Evolutionary conservation across 1,140 invertebrate genomes (phyloP).

Genomic region (Drosophila nigromelanica): DNA sequence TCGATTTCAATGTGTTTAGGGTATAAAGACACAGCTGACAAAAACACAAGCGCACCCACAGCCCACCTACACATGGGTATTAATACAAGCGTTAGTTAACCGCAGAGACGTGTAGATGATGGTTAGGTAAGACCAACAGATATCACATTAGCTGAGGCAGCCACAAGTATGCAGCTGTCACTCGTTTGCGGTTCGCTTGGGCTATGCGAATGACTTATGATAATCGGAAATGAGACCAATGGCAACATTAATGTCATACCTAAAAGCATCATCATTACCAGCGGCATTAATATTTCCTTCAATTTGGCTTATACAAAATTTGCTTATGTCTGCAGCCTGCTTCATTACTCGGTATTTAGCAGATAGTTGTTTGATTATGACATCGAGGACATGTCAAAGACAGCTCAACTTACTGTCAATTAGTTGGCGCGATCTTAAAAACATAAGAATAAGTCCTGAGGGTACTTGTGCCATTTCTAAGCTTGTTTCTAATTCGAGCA

Average conservation of each 20-base stretch:
- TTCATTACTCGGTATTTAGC: slow-evolving; percentile 1
- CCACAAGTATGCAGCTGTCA: slow-evolving; percentile 64
- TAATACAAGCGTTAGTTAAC: slow-evolving; percentile 47
- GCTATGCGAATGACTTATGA: slow-evolving; percentile 55
- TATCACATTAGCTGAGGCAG: slow-evolving; percentile 16
- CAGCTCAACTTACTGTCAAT: slow-evolving; percentile 9
- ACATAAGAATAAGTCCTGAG: not conserved
- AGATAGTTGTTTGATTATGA: slow-evolving; percentile 10
- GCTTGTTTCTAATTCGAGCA: slow-evolving; percentile 24
- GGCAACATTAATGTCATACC: slow-evolving; percentile 1
- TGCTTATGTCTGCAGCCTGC: not conserved
- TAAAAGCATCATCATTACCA: slow-evolving; percentile 15
- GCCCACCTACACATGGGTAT: not conserved
- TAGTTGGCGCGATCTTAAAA: not conserved
- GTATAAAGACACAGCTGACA: slow-evolving; percentile 9
- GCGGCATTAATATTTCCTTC: slow-evolving; percentile 24
- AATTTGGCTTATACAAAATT: slow-evolving; percentile 7
- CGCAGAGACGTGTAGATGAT: slow-evolving; percentile 36
- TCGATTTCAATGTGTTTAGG: too few species aligned
- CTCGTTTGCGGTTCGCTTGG: slow-evolving; percentile 50
- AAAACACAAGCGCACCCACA: not conserved
- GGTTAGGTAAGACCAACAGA: slow-evolving; percentile 12
- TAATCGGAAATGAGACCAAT: slow-evolving; percentile 41
- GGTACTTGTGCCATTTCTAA: slow-evolving; percentile 14
- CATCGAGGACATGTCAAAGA: slow-evolving; percentile 21